Evolutionary conservation across 2,888 invertebrate genomes (phyloP), one percentile per base, ranked within the genome.

Genomic region (Eupithecia exiguata): DNA sequence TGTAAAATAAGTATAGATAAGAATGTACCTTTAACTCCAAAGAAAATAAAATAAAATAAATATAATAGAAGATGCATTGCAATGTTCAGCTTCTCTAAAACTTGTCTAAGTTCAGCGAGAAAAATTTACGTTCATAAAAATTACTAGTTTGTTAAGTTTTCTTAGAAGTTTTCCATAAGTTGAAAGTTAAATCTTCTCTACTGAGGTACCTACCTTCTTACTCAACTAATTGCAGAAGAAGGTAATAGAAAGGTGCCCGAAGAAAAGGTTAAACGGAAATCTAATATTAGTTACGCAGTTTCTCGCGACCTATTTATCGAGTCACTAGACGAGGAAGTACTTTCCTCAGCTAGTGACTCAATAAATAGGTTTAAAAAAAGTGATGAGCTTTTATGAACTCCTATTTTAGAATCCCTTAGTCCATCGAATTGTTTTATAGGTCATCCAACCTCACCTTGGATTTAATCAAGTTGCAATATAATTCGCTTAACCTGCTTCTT

Each of bases 131-230:
- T 71, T 49, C 46, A 68, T 72, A 53, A 53, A 65, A 72, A 68
- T 72, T 72, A 69, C 49, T 69, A 69, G 72, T 58, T 69, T 68
- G 30, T 65, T 21, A 14, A 65, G 53, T 65, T 69, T 65, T 53
- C 72, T 69, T 63, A 16, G 30, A 30, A 72, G 53, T 63, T 65
- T 65, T 36, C 4, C 18, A 18, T 10, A 9, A 36, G 35, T 38
- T 65, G 3, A 65, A 65, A 65, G 36, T 36, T 65, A 35, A 62
- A 43, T 25, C 36, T 67, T 43, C 46, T 21, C 21, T 21, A 49
- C 49, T 9, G 3, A n/a, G n/a, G 9, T 6, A 6, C 5, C 18
- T n/a, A 25, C 30, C 18, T n/a, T 18, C 30, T 10, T 69, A 43
- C 12, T 18, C 43, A 69, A 46, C 43, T 43, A 18, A 62, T 35